A percentile compares a stretch with the other conserved stretches of the same genome.
Evolutionary conservation across 1,140 invertebrate genomes (phyloP).

Genomic region (Drosophila nebulosa): DNA sequence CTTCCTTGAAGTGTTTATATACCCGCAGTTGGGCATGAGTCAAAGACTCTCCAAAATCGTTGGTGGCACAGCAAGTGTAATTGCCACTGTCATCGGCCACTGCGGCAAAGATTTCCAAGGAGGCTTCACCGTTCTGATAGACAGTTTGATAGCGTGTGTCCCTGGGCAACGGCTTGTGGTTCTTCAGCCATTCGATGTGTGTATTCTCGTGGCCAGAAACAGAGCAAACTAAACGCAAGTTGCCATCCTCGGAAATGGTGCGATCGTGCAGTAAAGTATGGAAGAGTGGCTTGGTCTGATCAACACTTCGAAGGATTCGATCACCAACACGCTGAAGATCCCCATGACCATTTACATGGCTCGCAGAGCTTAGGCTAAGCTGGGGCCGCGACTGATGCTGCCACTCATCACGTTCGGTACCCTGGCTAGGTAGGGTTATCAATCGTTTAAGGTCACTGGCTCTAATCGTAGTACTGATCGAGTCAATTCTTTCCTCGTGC

Average conservation of each 20-base stretch:
- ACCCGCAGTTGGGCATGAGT: conserved; percentile 88
- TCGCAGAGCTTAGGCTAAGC: conserved; percentile 4
- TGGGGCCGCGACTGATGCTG: not conserved
- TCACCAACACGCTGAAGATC: conserved; percentile 80
- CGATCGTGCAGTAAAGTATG: conserved; percentile 90
- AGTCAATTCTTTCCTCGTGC: conserved; percentile 67
- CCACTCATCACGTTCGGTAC: conserved; percentile 11
- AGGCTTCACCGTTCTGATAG: conserved; percentile 86
- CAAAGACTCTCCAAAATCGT: conserved; percentile 86
- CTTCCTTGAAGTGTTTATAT: conserved; percentile 86
- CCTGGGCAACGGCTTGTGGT: conserved; percentile 84
- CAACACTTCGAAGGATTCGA: conserved; percentile 58
- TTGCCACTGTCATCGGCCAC: conserved; percentile 86
- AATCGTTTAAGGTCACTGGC: conserved; percentile 64
- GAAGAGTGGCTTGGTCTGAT: conserved; percentile 87
- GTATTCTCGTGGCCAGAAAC: conserved; percentile 90
- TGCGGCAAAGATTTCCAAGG: conserved; percentile 87
- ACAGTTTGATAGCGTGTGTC: conserved; percentile 83
- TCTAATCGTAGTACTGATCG: conserved; percentile 62
- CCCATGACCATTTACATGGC: conserved; percentile 46
- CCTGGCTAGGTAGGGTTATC: conserved; percentile 22
- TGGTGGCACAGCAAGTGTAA: conserved; percentile 88
- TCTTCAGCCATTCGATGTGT: conserved; percentile 91
- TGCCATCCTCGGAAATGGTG: conserved; percentile 87
- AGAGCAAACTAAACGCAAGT: conserved; percentile 91